Evolutionary conservation across 2,113 vertebrate species (phyloP), one percentile per base, ranked within the genome.

Genomic region (Megaceryle torquata): DNA sequence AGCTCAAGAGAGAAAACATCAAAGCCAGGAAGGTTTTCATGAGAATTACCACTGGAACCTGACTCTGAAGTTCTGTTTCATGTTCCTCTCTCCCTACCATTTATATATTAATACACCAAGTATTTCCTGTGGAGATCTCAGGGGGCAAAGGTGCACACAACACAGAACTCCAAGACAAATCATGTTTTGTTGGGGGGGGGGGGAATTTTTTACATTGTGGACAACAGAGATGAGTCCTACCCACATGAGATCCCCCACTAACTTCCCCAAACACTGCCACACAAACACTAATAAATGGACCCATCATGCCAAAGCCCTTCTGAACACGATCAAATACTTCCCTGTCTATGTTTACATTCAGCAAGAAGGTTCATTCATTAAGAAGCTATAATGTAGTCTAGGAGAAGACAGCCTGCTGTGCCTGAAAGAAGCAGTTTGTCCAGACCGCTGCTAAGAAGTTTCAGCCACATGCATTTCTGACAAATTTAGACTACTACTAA

Each of bases 341-440:
- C 21, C 22, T 12, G 48, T 19, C 24, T 12, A 14, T 0, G 26
- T 28, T 10, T 28, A 9, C 28, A 53, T 14, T 57, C 33, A 8
- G 33, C 33, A 33, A 39, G 15, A 48, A 72, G 15, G 31, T 7
- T n/a, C 35, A 10, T 24, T 35, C 28, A 10, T 31, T 24, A 19
- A 0, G 4, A 64, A 64, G 13, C 15, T 48, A n/a, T 29, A 88
- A 54, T 6, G 4, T 0, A 0, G 11, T 22, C 63, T 60, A 2
- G 10, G 9, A 83, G 69, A 68, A 67, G 26, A 28, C 35, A 68
- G 22, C 19, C 65, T 54, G 25, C n/a, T 17, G 46, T 20, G 16
- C 35, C 41, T 10, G 3, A 56, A 59, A 5, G 21, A 6, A 63
- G 15, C 37, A 15, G 5, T n/a, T 60, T 37, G 35, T 44, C 21